Conservation (phyloP, 2,113 vertebrate species). For the Rhea pennata region DNA sequence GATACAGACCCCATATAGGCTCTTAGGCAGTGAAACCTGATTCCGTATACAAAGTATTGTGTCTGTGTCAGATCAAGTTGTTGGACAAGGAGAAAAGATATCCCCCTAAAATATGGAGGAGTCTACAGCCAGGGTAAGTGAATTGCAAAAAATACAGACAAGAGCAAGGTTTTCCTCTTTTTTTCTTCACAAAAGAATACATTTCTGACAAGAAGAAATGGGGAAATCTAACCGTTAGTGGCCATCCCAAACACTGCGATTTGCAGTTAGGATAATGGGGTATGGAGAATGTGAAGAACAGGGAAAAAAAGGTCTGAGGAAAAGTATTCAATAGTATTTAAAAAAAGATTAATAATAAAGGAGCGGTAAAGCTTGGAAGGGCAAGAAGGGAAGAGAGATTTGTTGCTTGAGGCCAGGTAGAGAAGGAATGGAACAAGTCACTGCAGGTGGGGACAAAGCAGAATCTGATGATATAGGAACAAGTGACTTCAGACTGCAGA, state of each 20-base stretch:
- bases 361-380: background rate
- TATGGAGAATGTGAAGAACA: background rate
- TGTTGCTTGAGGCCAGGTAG: background rate
- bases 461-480: background rate
- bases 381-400: background rate
- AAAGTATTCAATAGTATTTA: background rate
- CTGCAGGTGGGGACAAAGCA: background rate
- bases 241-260: background rate
- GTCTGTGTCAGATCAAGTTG: background rate
- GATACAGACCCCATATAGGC: background rate
- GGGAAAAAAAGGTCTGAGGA: background rate
- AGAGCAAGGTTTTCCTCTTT: background rate
- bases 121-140: background rate
- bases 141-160: background rate
- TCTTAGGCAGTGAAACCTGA: background rate
- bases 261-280: background rate
- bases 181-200: background rate
- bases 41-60: background rate
- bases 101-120: background rate
- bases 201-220: background rate
- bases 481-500: background rate
- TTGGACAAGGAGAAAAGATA: background rate
- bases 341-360: background rate
- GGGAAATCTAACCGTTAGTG: background rate
- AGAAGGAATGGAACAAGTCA: background rate